phyloP scores from a whole-genome alignment of 2,888 invertebrate species.

The Drosophila imparisetae region DNA sequence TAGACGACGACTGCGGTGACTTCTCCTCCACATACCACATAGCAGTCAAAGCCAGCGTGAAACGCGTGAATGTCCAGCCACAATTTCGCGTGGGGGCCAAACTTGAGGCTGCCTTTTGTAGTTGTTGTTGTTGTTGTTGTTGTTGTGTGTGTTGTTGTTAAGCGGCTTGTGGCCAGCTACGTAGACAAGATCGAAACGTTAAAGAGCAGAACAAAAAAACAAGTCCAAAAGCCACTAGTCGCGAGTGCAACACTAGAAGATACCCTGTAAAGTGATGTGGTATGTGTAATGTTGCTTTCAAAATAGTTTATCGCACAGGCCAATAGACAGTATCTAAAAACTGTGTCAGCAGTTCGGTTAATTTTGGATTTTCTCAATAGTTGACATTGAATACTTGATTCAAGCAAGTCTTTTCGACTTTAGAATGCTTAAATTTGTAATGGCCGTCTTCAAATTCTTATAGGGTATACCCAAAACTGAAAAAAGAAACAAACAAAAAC shows the following conservation, averaged over 20 bases:
- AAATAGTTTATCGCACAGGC: background rate
- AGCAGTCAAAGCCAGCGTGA: conserved; percentile 7
- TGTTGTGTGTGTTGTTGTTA: conserved; percentile 32
- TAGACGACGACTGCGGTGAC: conserved; percentile 44
- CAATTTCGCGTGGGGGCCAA: conserved; percentile 44
- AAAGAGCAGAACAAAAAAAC: conserved; percentile 17
- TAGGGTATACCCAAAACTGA: conserved; percentile 15
- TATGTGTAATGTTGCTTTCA: background rate
- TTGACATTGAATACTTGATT: background rate
- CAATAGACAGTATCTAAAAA: background rate
- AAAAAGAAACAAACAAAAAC: background rate
- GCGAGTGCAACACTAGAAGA: background rate
- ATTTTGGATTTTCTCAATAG: background rate
- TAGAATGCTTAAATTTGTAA: background rate
- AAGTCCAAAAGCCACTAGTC: background rate
- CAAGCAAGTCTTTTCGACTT: background rate
- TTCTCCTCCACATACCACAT: conserved; percentile 22
- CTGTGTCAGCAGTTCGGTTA: background rate
- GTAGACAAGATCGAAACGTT: conserved; percentile 52
- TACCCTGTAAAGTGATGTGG: conserved; percentile 4
- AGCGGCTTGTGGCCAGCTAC: conserved; percentile 59
- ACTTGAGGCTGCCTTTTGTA: conserved; percentile 9
- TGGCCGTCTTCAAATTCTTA: background rate
- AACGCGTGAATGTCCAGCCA: conserved; percentile 41
- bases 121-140: conserved; percentile 9